phyloP scores from a whole-genome alignment of 92 coral and sea anemone genomes.

The Parazoanthus atlanticus region DNA sequence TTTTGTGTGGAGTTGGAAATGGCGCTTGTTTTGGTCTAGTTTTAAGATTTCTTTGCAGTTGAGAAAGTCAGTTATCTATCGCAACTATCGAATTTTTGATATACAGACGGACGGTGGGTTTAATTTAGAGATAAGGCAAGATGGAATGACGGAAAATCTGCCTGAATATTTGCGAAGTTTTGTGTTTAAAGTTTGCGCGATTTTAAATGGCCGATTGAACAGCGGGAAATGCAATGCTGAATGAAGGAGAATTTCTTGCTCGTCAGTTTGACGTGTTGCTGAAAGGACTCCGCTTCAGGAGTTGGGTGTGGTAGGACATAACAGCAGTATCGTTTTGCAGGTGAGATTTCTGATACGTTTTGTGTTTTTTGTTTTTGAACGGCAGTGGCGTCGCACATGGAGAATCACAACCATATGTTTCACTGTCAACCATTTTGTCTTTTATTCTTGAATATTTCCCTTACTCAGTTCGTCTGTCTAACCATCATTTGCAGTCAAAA shows the following conservation, averaged over 20 bases:
- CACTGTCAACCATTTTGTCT: neutral
- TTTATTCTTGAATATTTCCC: neutral
- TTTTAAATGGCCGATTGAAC: neutral
- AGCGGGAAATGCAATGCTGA: neutral
- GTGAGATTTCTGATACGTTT: neutral
- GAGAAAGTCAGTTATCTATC: neutral
- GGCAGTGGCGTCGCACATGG: neutral
- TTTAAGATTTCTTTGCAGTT: neutral
- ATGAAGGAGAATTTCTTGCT: neutral
- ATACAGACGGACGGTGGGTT: neutral
- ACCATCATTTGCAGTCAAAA: neutral
- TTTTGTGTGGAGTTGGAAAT: neutral
- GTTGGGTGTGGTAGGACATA: neutral
- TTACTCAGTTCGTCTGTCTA: neutral
- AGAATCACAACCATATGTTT: neutral
- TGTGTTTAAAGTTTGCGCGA: slow-evolving; percentile 3
- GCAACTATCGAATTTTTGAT: neutral
- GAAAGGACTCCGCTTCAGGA: neutral
- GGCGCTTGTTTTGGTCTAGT: too few relatives aligned
- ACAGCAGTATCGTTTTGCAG: neutral
- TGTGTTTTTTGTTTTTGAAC: too few relatives aligned
- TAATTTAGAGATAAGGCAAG: neutral
- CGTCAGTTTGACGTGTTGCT: neutral
- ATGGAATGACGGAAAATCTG: neutral
- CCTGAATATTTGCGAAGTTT: neutral